Base-by-base conservation (phyloP, 2,113 vertebrate genomes). In the Hemibates koningsi region DNA sequence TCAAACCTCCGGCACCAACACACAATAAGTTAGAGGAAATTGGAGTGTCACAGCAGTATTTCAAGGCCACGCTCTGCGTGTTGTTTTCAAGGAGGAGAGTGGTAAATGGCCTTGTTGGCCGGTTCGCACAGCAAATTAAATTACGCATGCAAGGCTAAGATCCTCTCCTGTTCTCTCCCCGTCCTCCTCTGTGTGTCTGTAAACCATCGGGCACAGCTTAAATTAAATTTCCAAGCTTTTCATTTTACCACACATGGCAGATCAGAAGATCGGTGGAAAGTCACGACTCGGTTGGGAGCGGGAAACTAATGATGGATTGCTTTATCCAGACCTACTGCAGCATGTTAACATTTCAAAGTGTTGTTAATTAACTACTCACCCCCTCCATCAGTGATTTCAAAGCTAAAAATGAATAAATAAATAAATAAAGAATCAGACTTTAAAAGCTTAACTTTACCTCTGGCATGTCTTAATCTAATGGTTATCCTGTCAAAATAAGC, bases 21-120 rank as follows among this genome's bases (percentile, higher is more conserved):
- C 32, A 91, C 80, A 91, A 90, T 92, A 91, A 81, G 87, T 91
- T 86, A 86, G 86, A 82, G 83, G 89, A 86, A 94, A 94, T 84
- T 92, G 89, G 80, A 88, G 85, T 88, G 87, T 89, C 86, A 29
- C 43, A 2, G 89, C 88, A 63, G 82, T 87, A 89, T 91, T 88
- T 93, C 83, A 91, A 12, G 17, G 32, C 52, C 43, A 10, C 2
- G 73, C 34, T 71, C 63, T 21, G 73, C 16, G 80, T 5, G 24
- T 82, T 5, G 19, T 61, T 43, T 82, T 82, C 71, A 29, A 63
- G 43, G 73, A 83, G 63, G 59, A 81, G 57, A 53, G 80, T 6
- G 63, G 81, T 79, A 81, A 92, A 90, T 54, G 82, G 38, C 66
- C 79, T 12, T 78, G 29, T 88, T 19, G 56, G 53, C 83, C 17